Conservation (phyloP, 2,888 invertebrate genomes). For the Anthrax anthrax region DNA sequence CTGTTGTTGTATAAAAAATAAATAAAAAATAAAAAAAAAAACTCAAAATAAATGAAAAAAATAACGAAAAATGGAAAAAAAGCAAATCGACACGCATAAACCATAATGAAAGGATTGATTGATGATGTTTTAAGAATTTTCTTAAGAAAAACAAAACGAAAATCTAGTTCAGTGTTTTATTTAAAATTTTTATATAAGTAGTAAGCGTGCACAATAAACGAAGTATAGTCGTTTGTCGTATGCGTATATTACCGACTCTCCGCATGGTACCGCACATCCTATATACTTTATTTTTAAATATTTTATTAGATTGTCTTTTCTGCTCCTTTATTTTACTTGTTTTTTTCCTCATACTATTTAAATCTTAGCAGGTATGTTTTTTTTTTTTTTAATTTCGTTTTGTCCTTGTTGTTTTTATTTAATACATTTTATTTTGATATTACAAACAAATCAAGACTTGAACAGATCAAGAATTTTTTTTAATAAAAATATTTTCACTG, state of each 20-base stretch:
- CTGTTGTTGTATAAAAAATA: neutral
- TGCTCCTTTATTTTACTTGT: neutral
- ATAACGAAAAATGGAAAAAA: neutral
- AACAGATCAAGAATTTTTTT: too few relatives aligned
- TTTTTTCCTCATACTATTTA: slow-evolving; percentile 1
- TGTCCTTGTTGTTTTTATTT: too few relatives aligned
- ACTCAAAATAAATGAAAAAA: neutral
- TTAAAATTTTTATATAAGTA: too few relatives aligned
- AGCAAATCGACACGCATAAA: slow-evolving; percentile 2
- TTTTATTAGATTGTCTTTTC: slow-evolving; percentile 1
- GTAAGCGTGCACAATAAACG: too few relatives aligned
- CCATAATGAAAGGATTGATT: slow-evolving; percentile 7
- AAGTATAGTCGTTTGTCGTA: too few relatives aligned
- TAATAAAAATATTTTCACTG: too few relatives aligned
- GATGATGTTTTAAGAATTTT: slow-evolving; percentile 2
- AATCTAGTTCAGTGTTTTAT: slow-evolving; percentile 1
- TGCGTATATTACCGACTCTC: too few relatives aligned
- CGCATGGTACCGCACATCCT: slow-evolving; percentile 1
- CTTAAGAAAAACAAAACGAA: slow-evolving; percentile 1
- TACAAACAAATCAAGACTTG: too few relatives aligned
- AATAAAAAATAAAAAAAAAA: neutral
- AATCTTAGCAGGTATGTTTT: neutral
- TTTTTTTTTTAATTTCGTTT: neutral
- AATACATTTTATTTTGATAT: too few relatives aligned
- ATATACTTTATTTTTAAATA: neutral